Evolutionary conservation across 2,113 vertebrate species (phyloP), one percentile per base, ranked within the genome.

Genomic region (Corythornis madagascariensis): DNA sequence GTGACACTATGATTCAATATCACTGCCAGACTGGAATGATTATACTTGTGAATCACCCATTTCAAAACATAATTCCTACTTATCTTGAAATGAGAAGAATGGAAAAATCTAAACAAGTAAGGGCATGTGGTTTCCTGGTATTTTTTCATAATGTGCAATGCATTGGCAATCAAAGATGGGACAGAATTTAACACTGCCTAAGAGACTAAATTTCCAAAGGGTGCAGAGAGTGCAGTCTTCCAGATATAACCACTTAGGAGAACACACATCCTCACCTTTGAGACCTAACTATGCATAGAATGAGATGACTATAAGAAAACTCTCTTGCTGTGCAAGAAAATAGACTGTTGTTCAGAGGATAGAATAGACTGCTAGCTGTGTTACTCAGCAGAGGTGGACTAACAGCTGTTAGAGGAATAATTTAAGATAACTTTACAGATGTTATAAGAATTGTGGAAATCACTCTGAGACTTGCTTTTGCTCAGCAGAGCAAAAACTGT

Each of bases 41-140:
- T 55, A 38, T 45, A 70, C 14, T 45, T 55, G 47, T 91, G 76
- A 95, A 83, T 88, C 87, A 87, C 28, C 10, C 16, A 31, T 86
- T 95, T 95, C 91, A 77, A 88, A 93, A 94, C 17, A 78, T 22
- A 90, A 76, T 81, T 93, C 64, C 45, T 83, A 21, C 45, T 83
- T 94, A 93, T 61, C 90, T 91, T 88, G 70, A 70, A 74, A 86
- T 59, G 45, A 38, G 92, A 96, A 85, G 72, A 95, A 79, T 80
- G 75, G 80, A 22, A 95, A 95, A 87, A 92, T 43, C 33, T 72
- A 75, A 92, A 87, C 21, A 95, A 91, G 66, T 26, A 69, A 56
- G 26, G 13, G 42, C 31, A 59, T 76, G 61, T 72, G 59, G 59
- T 67, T 95, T 90, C 26, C 78, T 50, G 26, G 18, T 82, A 47